Evolutionary conservation across 2,797 vertebrate genomes (phyloP).

Genomic region (Moxostoma hubbsi): DNA sequence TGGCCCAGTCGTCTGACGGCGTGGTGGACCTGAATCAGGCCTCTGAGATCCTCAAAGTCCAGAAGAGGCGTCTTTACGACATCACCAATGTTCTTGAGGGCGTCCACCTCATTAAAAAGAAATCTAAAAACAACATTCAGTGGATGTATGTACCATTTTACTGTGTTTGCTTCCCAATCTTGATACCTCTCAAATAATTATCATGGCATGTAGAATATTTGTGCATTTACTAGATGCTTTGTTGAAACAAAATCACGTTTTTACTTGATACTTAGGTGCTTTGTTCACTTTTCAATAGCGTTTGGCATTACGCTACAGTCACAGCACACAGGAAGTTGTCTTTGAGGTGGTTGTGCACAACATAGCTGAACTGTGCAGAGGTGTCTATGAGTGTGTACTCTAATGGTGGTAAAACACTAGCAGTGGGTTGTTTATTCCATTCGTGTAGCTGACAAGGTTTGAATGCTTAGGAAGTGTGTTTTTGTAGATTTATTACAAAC

Average conservation of each 20-base stretch:
- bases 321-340: conserved; percentile 1
- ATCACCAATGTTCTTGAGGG: conserved; percentile 98
- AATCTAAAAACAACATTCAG: conserved; percentile 98
- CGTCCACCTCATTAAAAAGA: conserved; percentile 98
- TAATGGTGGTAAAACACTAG: neutral
- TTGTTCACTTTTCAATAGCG: neutral
- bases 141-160: conserved; percentile 90
- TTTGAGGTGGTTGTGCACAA: neutral
- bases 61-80: conserved; percentile 95
- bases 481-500: neutral
- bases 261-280: neutral
- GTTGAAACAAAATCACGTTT: neutral
- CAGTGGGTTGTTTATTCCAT: neutral
- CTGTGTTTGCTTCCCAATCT: neutral
- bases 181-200: neutral
- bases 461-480: neutral
- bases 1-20: conserved; percentile 92
- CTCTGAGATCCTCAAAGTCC: conserved; percentile 91
- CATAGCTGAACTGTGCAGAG: neutral
- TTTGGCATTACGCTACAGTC: neutral
- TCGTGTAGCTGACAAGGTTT: neutral
- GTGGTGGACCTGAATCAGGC: conserved; percentile 95
- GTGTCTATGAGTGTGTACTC: neutral
- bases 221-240: neutral
- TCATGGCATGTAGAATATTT: neutral